phyloP scores from a whole-genome alignment of 2,888 invertebrate species.

The Corbicula japonica region DNA sequence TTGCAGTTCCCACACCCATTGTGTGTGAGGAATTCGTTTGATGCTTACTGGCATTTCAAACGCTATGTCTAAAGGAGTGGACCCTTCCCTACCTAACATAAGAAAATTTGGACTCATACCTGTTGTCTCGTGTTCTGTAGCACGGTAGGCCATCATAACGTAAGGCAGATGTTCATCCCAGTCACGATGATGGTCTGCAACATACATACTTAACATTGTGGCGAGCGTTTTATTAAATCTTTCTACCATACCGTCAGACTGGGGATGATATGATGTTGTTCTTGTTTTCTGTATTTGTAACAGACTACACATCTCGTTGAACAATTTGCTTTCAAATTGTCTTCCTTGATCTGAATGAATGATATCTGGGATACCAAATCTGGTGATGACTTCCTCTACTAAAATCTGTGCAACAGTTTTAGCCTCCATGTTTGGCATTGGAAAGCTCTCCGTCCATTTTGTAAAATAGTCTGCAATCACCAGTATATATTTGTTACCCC shows the following conservation, averaged over 20 bases:
- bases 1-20: conserved; percentile 54
- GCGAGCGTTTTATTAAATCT: conserved; percentile 14
- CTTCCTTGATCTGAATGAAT: conserved; percentile 55
- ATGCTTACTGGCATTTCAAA: conserved; percentile 47
- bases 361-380: conserved; percentile 42
- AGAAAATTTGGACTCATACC: conserved; percentile 55
- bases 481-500: conserved; percentile 47
- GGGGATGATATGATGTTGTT: conserved; percentile 53
- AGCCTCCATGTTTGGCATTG: conserved; percentile 39
- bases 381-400: conserved; percentile 41
- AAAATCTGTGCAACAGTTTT: conserved; percentile 39
- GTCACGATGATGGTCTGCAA: conserved; percentile 33
- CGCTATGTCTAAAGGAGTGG: conserved; percentile 53
- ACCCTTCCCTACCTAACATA: conserved; percentile 55
- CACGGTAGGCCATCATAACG: conserved; percentile 58
- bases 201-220: conserved; percentile 53
- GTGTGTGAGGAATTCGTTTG: conserved; percentile 33
- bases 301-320: conserved; percentile 49
- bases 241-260: conserved; percentile 54
- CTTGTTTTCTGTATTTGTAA: conserved; percentile 47
- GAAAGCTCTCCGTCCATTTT: conserved; percentile 50
- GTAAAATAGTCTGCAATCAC: conserved; percentile 55
- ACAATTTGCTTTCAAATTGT: conserved; percentile 56
- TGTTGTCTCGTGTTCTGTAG: conserved; percentile 53
- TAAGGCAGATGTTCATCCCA: conserved; percentile 44